Conservation (phyloP, 2,888 invertebrate genomes). For the Chorisops tibialis region DNA sequence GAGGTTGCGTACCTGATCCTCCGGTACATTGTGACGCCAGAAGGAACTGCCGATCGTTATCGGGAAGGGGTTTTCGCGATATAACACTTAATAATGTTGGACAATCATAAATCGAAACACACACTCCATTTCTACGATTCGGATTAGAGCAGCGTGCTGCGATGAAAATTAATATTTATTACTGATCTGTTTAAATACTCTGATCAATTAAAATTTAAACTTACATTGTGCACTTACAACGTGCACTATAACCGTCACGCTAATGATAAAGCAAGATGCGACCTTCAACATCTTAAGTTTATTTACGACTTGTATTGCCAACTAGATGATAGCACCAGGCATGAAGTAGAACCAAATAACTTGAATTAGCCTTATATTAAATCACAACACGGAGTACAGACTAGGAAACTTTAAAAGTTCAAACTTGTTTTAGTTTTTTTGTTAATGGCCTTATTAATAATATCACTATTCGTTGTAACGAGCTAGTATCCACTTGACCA, state of each 20-base stretch:
- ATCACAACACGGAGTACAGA: too few relatives aligned
- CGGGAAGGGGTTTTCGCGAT: constrained; percentile 32
- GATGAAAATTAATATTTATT: neutral
- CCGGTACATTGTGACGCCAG: constrained; percentile 42
- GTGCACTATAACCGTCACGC: neutral
- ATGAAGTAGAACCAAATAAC: too few relatives aligned
- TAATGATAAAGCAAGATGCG: neutral
- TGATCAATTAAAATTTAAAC: neutral
- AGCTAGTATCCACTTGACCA: neutral
- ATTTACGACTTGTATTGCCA: neutral
- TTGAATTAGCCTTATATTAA: too few relatives aligned
- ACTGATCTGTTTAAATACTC: too few relatives aligned
- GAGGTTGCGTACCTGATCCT: constrained; percentile 42
- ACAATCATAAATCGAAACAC: constrained; percentile 47
- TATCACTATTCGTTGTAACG: neutral
- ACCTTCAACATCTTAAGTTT: neutral
- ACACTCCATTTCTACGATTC: constrained; percentile 42
- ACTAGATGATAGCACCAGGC: too few relatives aligned
- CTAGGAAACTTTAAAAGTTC: too few relatives aligned
- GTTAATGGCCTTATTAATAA: too few relatives aligned
- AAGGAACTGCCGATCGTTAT: constrained; percentile 40
- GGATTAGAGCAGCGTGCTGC: constrained; percentile 56
- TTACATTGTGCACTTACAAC: constrained; percentile 3
- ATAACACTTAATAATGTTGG: constrained; percentile 40
- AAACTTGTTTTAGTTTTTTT: too few relatives aligned